Evolutionary conservation across 2,797 vertebrate genomes (phyloP), one percentile per base, ranked within the genome.

Genomic region (Dipus sagitta): DNA sequence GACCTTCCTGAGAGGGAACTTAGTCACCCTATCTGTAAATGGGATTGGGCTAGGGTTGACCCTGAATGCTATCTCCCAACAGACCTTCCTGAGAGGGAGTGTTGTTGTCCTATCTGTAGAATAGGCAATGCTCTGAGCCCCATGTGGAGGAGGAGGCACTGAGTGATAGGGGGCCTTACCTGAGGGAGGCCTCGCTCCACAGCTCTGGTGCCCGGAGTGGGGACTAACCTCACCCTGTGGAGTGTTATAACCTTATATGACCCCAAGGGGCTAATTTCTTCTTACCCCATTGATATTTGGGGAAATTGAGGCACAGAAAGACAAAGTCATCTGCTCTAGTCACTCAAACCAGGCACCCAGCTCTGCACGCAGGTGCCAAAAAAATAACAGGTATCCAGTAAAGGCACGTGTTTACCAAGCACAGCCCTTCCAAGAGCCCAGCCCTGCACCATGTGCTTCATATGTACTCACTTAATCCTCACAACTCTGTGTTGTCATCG

Each of bases 231-330:
- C 42, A 34, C 0, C 12, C 58, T 65, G 26, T 21, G 14, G 14
- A 21, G 58, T 6, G 30, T 74, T 17, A 28, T 52, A 79, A 52
- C n/a, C 34, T 54, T 64, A 71, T 21, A 34, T 26, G 24, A 32
- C 6, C 20, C 47, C 12, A 34, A 0, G 52, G 74, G 58, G 54
- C 23, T 2, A 11, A 11, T 32, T 42, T 28, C n/a, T 52, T 52
- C 71, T 72, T 38, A 32, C 11, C 26, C 54, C 52, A 70, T 12
- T 71, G 58, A 64, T 21, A 68, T 13, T 1, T 23, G 62, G 54
- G 42, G 76, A 96, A 93, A 94, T 60, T 2, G 58, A 87, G 87
- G 68, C 60, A 84, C 62, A 74, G 30, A 80, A 60, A 28, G 70
- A 90, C 32, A 85, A 90, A 78, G 60, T 47, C 72, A 80, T 0